A percentile compares a stretch with the other conserved stretches of the same genome.
Evolutionary conservation across 2,113 vertebrate species (phyloP).

Genomic region (Cheilinus undulatus): DNA sequence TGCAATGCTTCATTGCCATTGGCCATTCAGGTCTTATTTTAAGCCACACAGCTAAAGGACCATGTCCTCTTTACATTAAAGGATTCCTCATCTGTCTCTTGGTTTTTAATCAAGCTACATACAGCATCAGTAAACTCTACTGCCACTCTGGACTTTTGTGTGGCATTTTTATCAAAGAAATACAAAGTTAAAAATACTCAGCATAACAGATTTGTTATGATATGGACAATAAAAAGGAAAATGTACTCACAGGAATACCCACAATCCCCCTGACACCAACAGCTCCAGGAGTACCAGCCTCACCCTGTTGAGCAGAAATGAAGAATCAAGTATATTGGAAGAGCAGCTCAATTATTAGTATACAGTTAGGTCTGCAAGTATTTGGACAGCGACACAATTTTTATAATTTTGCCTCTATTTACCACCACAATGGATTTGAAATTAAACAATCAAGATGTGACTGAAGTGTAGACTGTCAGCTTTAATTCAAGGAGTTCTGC

Average conservation of each 20-base stretch:
- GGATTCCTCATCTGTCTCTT: too few species aligned
- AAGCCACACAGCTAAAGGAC: background rate
- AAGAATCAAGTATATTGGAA: background rate
- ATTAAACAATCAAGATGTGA: too few species aligned
- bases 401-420: too few species aligned
- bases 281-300: slow-evolving; percentile 77
- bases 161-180: too few species aligned
- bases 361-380: too few species aligned
- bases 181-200: background rate
- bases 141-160: background rate
- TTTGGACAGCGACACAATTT: too few species aligned
- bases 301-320: slow-evolving; percentile 73
- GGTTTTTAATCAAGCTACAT: too few species aligned
- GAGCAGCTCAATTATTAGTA: background rate
- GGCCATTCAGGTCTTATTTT: slow-evolving; percentile 1
- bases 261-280: slow-evolving; percentile 82
- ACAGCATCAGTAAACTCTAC: background rate
- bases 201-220: background rate
- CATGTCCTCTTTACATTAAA: background rate
- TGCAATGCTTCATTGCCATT: too few species aligned
- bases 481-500: too few species aligned
- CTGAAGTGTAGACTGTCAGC: too few species aligned
- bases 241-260: slow-evolving; percentile 84
- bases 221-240: background rate
- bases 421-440: too few species aligned